These are phyloP conservation scores for Tanypteryx hageni DNA, from an alignment of 2,888 invertebrate genomes.

Conservation along the genomic window DNA sequence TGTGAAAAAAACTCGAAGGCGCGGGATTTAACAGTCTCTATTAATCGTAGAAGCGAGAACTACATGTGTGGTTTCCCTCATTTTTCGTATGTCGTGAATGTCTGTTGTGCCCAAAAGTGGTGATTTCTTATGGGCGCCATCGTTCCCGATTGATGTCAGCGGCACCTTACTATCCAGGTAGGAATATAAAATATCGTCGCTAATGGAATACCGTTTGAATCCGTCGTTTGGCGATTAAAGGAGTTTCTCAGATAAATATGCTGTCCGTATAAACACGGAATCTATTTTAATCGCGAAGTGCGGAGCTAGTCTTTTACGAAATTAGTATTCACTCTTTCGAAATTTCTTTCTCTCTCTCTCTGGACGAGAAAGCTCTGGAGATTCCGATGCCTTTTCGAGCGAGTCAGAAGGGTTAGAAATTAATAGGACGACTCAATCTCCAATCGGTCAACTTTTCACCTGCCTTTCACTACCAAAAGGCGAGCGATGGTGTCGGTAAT, in stretches of 20 bases:
- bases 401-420: background rate
- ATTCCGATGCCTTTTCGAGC: background rate
- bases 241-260: background rate
- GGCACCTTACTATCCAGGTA: too few species aligned
- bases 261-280: background rate
- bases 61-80: too few species aligned
- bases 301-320: background rate
- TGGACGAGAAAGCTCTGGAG: background rate
- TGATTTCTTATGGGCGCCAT: too few species aligned
- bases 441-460: background rate
- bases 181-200: background rate
- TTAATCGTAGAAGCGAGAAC: too few species aligned
- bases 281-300: background rate
- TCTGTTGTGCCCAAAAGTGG: too few species aligned
- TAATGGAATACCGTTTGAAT: background rate
- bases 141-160: too few species aligned
- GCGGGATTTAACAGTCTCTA: too few species aligned
- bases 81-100: too few species aligned
- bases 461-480: background rate
- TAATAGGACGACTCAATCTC: constrained; percentile 28
- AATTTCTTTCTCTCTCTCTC: background rate
- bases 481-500: background rate
- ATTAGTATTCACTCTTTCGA: constrained; percentile 19
- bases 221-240: background rate
- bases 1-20: too few species aligned